These are phyloP conservation scores for Tachina lurida DNA, from an alignment of 2,888 invertebrate genomes.

Conservation along the genomic window DNA sequence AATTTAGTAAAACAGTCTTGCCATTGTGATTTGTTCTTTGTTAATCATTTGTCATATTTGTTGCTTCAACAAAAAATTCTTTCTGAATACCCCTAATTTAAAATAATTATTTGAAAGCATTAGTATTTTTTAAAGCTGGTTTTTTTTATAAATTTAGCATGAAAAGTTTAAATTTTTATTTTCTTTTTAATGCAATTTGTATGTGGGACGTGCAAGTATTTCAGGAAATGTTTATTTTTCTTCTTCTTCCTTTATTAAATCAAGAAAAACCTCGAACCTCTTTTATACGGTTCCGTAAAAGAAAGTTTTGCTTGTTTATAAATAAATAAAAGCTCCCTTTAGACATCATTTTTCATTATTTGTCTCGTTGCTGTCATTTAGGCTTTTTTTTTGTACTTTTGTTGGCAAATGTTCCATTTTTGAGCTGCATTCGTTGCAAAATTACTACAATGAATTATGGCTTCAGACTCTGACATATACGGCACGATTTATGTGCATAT, in stretches of 20 bases:
- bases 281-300: slow-evolving; percentile 49
- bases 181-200: slow-evolving; percentile 9
- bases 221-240: slow-evolving; percentile 58
- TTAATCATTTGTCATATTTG: no score
- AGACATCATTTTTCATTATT: slow-evolving; percentile 77
- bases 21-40: no score
- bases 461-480: not conserved
- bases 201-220: slow-evolving; percentile 56
- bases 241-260: not conserved
- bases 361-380: slow-evolving; percentile 72
- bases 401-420: slow-evolving; percentile 32
- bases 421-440: slow-evolving; percentile 34
- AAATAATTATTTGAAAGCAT: slow-evolving; percentile 3
- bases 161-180: slow-evolving; percentile 29
- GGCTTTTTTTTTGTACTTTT: slow-evolving; percentile 31
- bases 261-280: slow-evolving; percentile 10
- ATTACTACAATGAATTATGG: not conserved
- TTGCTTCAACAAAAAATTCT: no score
- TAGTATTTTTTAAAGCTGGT: slow-evolving; percentile 24
- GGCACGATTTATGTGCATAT: not conserved
- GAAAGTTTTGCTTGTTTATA: slow-evolving; percentile 72
- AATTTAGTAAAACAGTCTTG: no score
- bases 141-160: slow-evolving; percentile 36
- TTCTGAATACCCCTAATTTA: slow-evolving; percentile 31
- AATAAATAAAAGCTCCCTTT: slow-evolving; percentile 48